A percentile compares a stretch with the other conserved stretches of the same genome.
These are phyloP conservation scores for Typhlomys cinereus DNA, from an alignment of 2,113 vertebrate species.

Conservation along the genomic window DNA sequence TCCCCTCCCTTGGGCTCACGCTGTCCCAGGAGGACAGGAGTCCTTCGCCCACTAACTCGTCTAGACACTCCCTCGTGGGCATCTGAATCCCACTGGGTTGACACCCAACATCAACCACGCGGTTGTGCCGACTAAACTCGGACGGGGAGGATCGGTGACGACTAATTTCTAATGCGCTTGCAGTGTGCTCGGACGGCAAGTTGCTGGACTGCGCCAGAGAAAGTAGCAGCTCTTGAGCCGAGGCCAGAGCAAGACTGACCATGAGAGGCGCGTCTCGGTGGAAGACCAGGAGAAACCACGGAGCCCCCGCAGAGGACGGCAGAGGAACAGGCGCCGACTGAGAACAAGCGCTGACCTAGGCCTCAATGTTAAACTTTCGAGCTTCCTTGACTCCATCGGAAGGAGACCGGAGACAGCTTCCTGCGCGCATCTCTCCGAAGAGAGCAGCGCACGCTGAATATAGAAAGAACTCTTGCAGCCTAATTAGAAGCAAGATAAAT, in stretches of 20 bases:
- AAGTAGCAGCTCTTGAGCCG: fast-evolving
- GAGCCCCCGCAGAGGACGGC: fast-evolving
- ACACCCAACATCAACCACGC: not conserved
- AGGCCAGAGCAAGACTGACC: too few relatives aligned
- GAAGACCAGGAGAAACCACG: not conserved
- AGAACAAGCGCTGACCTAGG: not conserved
- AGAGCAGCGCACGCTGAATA: not conserved
- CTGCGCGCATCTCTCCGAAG: not conserved
- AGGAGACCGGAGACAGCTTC: too few relatives aligned
- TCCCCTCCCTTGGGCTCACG: not conserved
- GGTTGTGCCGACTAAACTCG: not conserved
- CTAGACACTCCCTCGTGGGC: not conserved
- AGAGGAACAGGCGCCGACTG: not conserved
- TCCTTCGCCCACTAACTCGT: not conserved
- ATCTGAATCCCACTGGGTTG: not conserved
- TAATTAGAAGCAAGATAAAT: not conserved
- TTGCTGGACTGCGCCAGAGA: too few relatives aligned
- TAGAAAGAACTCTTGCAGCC: not conserved
- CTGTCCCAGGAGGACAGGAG: not conserved
- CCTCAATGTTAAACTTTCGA: not conserved
- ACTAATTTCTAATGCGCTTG: too few relatives aligned
- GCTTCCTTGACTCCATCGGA: not conserved
- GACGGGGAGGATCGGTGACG: too few relatives aligned
- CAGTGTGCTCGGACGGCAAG: too few relatives aligned
- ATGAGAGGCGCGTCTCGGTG: too few relatives aligned